Evolutionary conservation across 2,797 vertebrate genomes (phyloP).

Genomic region (Sylvia borin): DNA sequence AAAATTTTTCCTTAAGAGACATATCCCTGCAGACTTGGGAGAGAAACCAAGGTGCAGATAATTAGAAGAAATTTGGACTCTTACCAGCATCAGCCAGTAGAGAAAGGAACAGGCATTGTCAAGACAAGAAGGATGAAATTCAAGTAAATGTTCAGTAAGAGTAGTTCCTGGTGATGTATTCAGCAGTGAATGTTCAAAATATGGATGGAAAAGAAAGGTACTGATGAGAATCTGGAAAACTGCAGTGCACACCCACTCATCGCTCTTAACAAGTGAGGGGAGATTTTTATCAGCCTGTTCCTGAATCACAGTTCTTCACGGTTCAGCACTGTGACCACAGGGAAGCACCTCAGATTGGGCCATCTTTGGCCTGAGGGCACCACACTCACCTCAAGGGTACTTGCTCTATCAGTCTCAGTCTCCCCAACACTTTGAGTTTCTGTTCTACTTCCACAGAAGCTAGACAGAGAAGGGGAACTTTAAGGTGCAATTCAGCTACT

Average conservation of each 20-base stretch:
- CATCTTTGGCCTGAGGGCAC: not conserved
- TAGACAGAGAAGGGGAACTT: not conserved
- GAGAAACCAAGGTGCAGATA: not conserved
- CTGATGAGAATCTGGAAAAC: not conserved
- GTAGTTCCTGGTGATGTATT: not conserved
- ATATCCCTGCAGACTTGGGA: not conserved
- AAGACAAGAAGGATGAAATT: not conserved
- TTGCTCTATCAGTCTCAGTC: not conserved
- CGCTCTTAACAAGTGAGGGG: not conserved
- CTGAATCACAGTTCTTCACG: not conserved
- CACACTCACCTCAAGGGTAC: not conserved
- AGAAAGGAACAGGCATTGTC: not conserved
- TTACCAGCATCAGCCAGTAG: not conserved
- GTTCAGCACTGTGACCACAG: not conserved
- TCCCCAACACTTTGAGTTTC: not conserved
- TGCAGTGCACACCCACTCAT: not conserved
- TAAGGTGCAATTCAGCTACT: not conserved
- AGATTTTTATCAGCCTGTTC: not conserved
- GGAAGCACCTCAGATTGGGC: not conserved
- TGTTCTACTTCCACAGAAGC: not conserved
- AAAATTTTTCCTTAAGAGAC: not conserved
- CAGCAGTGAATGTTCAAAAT: not conserved
- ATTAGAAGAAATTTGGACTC: not conserved
- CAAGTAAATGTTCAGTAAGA: not conserved
- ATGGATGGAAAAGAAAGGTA: not conserved